Evolutionary conservation across 2,113 vertebrate species (phyloP).

Genomic region (Aptenodytes forsteri): DNA sequence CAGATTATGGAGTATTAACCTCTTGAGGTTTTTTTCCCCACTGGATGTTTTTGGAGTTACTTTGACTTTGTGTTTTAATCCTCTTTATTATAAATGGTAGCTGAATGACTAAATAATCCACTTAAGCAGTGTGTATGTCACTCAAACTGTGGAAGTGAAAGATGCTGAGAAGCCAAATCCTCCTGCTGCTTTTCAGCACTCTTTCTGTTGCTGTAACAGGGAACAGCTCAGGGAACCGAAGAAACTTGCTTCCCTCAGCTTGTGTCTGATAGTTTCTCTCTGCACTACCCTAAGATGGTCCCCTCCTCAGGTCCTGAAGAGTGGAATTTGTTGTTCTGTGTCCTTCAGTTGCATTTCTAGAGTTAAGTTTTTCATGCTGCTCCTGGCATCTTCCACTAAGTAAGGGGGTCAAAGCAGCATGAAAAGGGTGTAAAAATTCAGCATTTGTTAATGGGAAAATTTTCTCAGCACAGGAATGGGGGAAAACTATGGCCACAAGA

Average conservation of each 20-base stretch:
- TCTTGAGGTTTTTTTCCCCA: neutral
- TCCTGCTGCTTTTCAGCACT: neutral
- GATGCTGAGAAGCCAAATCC: neutral
- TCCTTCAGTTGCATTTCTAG: neutral
- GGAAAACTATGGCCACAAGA: neutral
- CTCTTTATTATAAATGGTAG: constrained; percentile 7
- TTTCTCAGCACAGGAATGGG: neutral
- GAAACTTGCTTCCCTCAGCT: neutral
- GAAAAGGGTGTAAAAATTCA: neutral
- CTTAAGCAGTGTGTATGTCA: neutral
- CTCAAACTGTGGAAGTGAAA: neutral
- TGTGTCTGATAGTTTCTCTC: neutral
- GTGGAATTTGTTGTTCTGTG: neutral
- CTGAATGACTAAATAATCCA: constrained; percentile 32
- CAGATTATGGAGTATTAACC: neutral
- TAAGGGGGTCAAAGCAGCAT: neutral
- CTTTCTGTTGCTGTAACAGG: neutral
- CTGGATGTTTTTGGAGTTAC: neutral
- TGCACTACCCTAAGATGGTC: neutral
- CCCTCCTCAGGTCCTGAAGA: neutral
- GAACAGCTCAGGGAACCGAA: neutral
- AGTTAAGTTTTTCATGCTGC: neutral
- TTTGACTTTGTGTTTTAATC: constrained; percentile 34
- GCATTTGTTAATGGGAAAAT: neutral
- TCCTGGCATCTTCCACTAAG: neutral